These are phyloP conservation scores for Paraplagusia blochii DNA, from an alignment of 2,113 vertebrate species.

Conservation along the genomic window DNA sequence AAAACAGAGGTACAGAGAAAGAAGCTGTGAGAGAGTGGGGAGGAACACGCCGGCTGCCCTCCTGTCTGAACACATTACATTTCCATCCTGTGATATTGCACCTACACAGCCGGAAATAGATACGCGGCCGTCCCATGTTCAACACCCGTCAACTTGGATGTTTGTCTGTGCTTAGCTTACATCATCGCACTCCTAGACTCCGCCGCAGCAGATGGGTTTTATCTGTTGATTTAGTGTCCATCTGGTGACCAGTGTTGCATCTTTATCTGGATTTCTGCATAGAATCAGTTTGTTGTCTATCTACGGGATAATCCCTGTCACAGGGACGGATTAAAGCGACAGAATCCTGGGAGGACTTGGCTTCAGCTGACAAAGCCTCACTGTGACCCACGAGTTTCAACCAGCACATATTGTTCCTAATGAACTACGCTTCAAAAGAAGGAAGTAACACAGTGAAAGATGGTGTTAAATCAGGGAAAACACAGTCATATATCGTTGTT, in stretches of 20 bases:
- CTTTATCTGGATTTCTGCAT: conserved; percentile 17
- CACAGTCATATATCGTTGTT: too few species aligned
- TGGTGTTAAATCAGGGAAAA: too few species aligned
- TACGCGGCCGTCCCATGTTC: conserved; percentile 50
- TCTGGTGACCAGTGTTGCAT: conserved; percentile 31
- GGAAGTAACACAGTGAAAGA: too few species aligned
- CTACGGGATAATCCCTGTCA: conserved; percentile 15
- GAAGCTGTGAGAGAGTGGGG: conserved; percentile 34
- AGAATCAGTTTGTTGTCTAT: conserved; percentile 10
- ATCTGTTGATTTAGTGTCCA: conserved; percentile 16
- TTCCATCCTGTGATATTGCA: conserved; percentile 39
- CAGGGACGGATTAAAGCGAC: conserved; percentile 4
- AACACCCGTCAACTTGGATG: conserved; percentile 46
- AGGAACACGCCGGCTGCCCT: conserved; percentile 61
- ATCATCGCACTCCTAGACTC: conserved; percentile 34
- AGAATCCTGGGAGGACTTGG: background rate
- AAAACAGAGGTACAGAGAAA: conserved; percentile 12
- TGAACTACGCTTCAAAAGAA: too few species aligned
- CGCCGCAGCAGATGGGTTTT: conserved; percentile 22
- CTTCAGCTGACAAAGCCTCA: too few species aligned
- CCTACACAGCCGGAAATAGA: conserved; percentile 47
- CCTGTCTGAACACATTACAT: conserved; percentile 69
- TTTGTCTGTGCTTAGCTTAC: conserved; percentile 45
- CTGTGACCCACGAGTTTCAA: too few species aligned
- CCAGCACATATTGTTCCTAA: too few species aligned